phyloP scores from a whole-genome alignment of 2,797 vertebrate genomes.

The Melanotaenia pygmaea region DNA sequence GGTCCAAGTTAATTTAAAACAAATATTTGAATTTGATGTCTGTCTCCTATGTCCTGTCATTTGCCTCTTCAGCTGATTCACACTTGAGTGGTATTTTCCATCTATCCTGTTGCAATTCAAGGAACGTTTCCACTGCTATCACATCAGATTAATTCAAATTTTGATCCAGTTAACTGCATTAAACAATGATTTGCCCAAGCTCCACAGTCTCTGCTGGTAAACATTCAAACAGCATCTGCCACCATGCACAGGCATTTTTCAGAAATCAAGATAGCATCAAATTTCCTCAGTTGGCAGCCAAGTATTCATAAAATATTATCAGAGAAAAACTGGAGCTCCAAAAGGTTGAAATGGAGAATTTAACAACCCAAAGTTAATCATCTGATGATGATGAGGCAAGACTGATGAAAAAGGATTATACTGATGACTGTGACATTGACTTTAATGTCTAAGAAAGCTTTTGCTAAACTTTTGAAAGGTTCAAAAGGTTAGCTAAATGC shows the following conservation, averaged over 20 bases:
- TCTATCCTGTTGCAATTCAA: background rate
- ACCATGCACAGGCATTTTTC: background rate
- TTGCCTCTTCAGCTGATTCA: too few species aligned
- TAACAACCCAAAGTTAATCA: slow-evolving; percentile 7
- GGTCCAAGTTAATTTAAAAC: slow-evolving; percentile 8
- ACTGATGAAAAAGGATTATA: background rate
- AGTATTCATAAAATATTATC: background rate
- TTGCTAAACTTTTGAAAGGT: background rate
- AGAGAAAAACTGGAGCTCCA: background rate
- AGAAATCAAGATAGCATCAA: background rate
- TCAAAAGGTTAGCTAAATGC: background rate
- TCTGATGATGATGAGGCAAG: background rate
- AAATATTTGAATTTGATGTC: background rate
- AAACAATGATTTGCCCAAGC: background rate
- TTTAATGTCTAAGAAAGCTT: slow-evolving; percentile 10
- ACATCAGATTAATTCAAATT: background rate
- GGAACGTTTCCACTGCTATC: background rate
- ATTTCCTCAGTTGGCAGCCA: background rate
- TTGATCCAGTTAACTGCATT: background rate
- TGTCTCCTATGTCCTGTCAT: background rate
- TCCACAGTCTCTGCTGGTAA: background rate
- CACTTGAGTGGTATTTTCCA: background rate
- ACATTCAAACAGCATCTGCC: background rate
- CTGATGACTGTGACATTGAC: background rate
- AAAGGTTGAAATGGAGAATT: slow-evolving; percentile 1